Conservation (phyloP, 2,888 invertebrate species). For the Heliconius cydno region DNA sequence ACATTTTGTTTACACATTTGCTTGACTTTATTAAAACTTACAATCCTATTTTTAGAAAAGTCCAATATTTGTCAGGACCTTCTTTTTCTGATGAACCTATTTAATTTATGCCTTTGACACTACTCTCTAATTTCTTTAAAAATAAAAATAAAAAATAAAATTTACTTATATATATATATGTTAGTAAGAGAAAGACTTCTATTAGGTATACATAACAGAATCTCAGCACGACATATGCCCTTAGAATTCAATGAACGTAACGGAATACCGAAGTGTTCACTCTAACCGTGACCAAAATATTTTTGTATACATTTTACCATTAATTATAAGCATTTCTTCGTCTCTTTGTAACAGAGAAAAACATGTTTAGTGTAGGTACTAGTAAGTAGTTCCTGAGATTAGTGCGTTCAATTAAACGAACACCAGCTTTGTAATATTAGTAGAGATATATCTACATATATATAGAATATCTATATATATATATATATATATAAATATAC, state of each 20-base stretch:
- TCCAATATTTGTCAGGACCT: no score
- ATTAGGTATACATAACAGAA: not conserved
- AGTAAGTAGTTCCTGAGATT: not conserved
- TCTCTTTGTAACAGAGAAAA: not conserved
- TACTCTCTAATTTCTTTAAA: no score
- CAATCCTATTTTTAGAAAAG: no score
- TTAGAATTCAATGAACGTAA: conserved; percentile 16
- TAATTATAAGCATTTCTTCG: not conserved
- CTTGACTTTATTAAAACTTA: no score
- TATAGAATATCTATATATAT: no score
- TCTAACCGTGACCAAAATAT: conserved; percentile 17
- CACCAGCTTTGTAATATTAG: no score
- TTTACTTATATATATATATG: no score
- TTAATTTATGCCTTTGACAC: not conserved
- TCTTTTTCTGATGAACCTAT: no score
- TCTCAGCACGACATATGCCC: not conserved
- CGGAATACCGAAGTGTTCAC: conserved; percentile 10
- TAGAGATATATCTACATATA: no score
- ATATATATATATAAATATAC: no score
- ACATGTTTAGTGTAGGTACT: not conserved
- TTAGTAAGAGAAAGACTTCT: not conserved
- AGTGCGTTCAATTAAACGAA: not conserved
- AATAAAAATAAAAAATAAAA: no score
- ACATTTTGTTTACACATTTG: no score
- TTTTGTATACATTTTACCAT: not conserved